Percentiles rank a stretch among this genome's conserved stretches.
Evolutionary conservation across 1,140 invertebrate species (phyloP).

Genomic region (Archegozetes longisetosus): DNA sequence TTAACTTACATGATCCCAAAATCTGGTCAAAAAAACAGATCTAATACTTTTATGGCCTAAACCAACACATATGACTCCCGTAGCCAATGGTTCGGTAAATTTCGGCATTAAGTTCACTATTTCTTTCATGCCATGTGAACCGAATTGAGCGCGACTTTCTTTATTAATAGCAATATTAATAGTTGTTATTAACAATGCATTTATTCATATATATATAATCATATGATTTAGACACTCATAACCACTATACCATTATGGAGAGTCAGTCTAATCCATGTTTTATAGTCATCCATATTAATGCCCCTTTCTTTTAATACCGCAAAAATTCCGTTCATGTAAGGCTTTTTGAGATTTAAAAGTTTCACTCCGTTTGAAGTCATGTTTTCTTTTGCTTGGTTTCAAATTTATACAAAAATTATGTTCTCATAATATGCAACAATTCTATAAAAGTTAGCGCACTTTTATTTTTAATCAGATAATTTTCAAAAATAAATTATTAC

Average conservation of each 20-base stretch:
- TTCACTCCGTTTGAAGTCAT: background rate
- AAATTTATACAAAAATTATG: conserved; percentile 12
- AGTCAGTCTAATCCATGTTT: background rate
- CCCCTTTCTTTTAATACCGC: background rate
- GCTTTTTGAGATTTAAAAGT: no score
- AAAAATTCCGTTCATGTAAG: background rate
- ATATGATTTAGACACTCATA: no score
- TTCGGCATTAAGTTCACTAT: background rate
- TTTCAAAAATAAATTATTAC: no score
- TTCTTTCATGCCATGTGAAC: background rate
- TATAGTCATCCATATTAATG: background rate
- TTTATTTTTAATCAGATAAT: no score
- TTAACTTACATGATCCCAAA: background rate
- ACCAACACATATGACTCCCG: background rate
- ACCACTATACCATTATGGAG: background rate
- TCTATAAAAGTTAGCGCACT: no score
- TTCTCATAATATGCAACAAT: no score
- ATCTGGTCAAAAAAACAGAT: background rate
- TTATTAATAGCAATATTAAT: background rate
- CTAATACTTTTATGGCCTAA: background rate
- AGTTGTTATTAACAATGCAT: background rate
- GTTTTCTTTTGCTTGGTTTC: background rate
- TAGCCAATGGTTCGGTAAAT: background rate
- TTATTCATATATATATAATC: no score
- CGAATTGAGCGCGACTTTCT: background rate